These are phyloP conservation scores for Axis porcinus DNA, from an alignment of 2,113 vertebrate species.

Conservation along the genomic window DNA sequence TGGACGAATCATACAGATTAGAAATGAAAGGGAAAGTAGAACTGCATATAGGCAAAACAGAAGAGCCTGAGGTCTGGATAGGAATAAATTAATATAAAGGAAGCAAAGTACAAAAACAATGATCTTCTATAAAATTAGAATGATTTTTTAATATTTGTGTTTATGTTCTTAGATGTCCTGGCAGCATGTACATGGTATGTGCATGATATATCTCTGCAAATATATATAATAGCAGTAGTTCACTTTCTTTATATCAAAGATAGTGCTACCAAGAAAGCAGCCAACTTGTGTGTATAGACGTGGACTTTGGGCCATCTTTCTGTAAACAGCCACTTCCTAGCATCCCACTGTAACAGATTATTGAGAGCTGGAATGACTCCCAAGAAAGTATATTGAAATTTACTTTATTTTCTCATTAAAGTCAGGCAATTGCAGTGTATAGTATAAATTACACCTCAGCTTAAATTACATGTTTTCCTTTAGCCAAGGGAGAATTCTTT, in stretches of 20 bases:
- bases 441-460: conserved; percentile 67
- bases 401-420: conserved; percentile 75
- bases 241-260: conserved; percentile 45
- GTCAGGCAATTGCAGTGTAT: conserved; percentile 60
- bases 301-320: not conserved
- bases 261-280: conserved; percentile 19
- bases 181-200: not conserved
- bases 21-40: not conserved
- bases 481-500: conserved; percentile 67
- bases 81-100: not conserved
- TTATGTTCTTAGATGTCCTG: not conserved
- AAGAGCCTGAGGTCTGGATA: not conserved
- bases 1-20: not conserved
- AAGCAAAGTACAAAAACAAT: not conserved
- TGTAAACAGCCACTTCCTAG: conserved; percentile 63
- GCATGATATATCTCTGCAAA: not conserved
- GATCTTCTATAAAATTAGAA: not conserved
- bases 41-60: fast-evolving
- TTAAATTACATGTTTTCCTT: conserved; percentile 73
- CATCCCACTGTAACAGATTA: conserved; percentile 44
- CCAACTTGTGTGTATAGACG: conserved; percentile 7
- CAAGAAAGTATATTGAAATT: conserved; percentile 66
- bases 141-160: not conserved
- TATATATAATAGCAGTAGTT: not conserved
- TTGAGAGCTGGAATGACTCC: conserved; percentile 65